Evolutionary conservation across 2,113 vertebrate species (phyloP), one percentile per base, ranked within the genome.

Genomic region (Python bivittatus): DNA sequence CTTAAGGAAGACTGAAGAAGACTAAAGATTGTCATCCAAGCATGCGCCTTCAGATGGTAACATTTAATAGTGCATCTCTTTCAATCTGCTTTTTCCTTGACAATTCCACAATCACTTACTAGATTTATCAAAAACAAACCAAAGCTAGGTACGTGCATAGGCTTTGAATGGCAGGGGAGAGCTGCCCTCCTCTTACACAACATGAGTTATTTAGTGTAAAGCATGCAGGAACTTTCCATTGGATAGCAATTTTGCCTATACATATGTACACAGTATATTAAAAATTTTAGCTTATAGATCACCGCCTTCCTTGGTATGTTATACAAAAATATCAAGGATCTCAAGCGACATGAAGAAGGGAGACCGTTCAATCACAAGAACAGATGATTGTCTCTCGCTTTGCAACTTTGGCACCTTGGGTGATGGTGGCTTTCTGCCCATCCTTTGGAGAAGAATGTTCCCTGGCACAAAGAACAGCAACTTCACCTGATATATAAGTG

Each of bases 201-300:
- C 91, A 25, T 79, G 44, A 88, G 7, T 56, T 53, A 0, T 84
- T 92, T 86, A 90, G 57, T 4, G 5, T 0, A 25, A 79, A 60
- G 3, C 61, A 27, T 29, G 44, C 33, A 91, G 91, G 90, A 93
- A 79, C 94, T 92, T 2, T 11, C 68, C 4, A 11, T 22, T 92
- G 22, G 92, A 93, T 56, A 60, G 94, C 89, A 92, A 83, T 93
- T 95, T 87, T 83, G 91, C 95, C 97, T 94, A 88, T 96, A 96
- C 96, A 96, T 96, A 96, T 95, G 95, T 96, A 97, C 97, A 97
- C 94, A 86, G 94, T 94, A 95, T 94, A 95, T 95, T 96, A 96
- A 94, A 88, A 15, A 95, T 96, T 95, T 97, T 96, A 97, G 97
- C 97, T 89, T 97, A 96, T 97, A 97, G 95, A 86, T 96, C 93